Evolutionary conservation across 2,888 invertebrate genomes (phyloP).

Genomic region (Spodoptera littoralis): DNA sequence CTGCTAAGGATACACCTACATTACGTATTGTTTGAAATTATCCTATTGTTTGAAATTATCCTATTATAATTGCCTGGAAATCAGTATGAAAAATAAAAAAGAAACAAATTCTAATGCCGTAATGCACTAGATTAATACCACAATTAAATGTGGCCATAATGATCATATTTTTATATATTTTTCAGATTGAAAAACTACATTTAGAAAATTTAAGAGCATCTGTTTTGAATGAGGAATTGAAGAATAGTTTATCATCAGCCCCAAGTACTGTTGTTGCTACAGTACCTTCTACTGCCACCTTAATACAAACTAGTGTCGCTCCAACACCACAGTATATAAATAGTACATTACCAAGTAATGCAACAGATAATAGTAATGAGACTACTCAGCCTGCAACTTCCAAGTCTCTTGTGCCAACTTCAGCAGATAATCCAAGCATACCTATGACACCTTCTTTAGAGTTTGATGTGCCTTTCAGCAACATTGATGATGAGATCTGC

Average conservation of each 20-base stretch:
- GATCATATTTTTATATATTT: neutral
- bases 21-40: no score
- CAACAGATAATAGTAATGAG: neutral
- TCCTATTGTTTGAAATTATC: no score
- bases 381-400: neutral
- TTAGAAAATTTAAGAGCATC: conserved; percentile 70
- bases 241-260: neutral
- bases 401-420: neutral
- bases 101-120: no score
- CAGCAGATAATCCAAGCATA: neutral
- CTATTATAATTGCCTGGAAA: no score
- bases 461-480: conserved; percentile 24
- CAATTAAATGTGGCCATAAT: no score
- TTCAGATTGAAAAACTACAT: conserved; percentile 79
- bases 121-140: no score
- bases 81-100: no score
- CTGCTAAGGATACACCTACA: no score
- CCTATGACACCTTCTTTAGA: conserved; percentile 4
- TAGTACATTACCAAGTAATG: neutral
- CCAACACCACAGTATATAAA: no score
- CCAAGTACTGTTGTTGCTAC: neutral
- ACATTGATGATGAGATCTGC: conserved; percentile 59
- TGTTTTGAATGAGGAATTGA: conserved; percentile 7
- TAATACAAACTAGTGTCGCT: neutral
- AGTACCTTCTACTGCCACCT: neutral